These are phyloP conservation scores for Mactra quadrangularis DNA, from an alignment of 1,140 invertebrate genomes.

Conservation along the genomic window DNA sequence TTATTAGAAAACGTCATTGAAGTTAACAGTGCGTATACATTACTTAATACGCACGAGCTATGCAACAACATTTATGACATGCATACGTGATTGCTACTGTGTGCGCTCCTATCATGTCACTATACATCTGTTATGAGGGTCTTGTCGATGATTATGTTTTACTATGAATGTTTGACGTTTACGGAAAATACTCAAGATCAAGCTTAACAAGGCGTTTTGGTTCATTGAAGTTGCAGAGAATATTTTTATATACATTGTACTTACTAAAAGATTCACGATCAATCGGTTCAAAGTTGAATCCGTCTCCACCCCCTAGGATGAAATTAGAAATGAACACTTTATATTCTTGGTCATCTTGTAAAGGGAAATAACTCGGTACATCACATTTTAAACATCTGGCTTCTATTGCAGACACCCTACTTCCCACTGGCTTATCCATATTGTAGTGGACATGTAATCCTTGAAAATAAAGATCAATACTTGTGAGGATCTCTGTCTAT, in stretches of 20 bases:
- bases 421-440: neutral
- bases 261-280: neutral
- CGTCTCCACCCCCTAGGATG: slow-evolving; percentile 19
- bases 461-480: neutral
- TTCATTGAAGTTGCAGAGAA: too few species aligned
- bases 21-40: too few species aligned
- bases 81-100: too few species aligned
- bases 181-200: neutral
- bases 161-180: neutral
- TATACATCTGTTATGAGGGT: neutral
- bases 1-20: too few species aligned
- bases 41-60: too few species aligned
- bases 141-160: neutral
- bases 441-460: slow-evolving; percentile 17
- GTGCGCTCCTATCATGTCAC: too few species aligned
- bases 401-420: neutral
- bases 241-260: neutral
- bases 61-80: too few species aligned
- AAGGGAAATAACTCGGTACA: slow-evolving; percentile 36
- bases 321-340: slow-evolving; percentile 5
- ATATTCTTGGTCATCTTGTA: slow-evolving; percentile 16
- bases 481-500: too few species aligned
- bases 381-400: slow-evolving; percentile 35
- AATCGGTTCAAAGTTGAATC: slow-evolving; percentile 29
- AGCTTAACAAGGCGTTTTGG: too few species aligned